phyloP scores from a whole-genome alignment of 2,797 vertebrate genomes.

The Spinibarbus caldwelli region DNA sequence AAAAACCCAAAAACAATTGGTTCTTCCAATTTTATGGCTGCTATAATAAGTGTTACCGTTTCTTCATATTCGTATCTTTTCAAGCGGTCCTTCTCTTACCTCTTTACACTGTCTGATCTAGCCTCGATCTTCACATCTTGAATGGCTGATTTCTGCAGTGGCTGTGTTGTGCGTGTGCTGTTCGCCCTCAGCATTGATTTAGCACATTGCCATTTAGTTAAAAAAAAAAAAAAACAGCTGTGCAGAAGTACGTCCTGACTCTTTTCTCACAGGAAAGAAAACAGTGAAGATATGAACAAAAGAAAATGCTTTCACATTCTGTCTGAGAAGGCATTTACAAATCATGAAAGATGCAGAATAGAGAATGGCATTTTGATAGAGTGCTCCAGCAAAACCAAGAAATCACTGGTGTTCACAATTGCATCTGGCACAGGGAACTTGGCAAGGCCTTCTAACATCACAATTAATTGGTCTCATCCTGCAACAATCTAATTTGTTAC shows the following conservation, averaged over 20 bases:
- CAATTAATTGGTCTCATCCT: constrained; percentile 61
- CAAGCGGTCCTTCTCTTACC: not conserved
- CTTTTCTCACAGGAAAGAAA: not conserved
- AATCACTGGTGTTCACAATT: constrained; percentile 41
- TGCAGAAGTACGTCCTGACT: not conserved
- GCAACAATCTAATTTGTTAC: constrained; percentile 71
- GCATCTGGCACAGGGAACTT: constrained; percentile 49
- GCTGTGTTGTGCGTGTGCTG: not conserved
- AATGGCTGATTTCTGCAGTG: not conserved
- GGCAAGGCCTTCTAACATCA: constrained; percentile 53
- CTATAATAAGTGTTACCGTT: no score
- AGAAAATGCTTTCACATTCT: constrained; percentile 17
- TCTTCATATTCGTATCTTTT: not conserved
- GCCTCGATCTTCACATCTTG: not conserved
- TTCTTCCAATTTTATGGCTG: not conserved
- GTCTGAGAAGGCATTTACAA: constrained; percentile 22
- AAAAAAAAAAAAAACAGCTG: not conserved
- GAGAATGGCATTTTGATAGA: constrained; percentile 54
- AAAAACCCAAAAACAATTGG: not conserved
- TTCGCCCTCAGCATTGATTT: not conserved
- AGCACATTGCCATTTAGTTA: not conserved
- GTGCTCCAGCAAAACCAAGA: constrained; percentile 42
- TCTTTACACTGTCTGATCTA: not conserved
- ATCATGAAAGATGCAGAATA: constrained; percentile 20
- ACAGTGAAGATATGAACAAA: not conserved